Conservation (phyloP, 2,113 vertebrate species). For the Orycteropus afer region DNA sequence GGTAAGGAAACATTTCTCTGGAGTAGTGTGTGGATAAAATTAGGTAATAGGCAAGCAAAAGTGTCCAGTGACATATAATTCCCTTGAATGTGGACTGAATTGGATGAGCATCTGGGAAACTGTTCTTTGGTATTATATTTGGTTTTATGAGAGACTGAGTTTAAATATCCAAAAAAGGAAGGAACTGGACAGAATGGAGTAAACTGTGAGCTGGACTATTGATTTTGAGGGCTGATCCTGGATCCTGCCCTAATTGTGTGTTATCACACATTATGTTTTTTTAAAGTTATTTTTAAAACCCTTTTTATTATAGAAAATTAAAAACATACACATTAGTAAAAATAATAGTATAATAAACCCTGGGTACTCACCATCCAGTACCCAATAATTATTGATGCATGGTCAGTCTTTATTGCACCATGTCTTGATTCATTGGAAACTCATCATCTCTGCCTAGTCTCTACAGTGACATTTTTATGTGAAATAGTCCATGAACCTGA, state of each 20-base stretch:
- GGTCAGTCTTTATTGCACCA: neutral
- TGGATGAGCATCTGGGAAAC: neutral
- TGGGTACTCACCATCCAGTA: neutral
- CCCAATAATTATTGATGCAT: neutral
- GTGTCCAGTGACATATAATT: neutral
- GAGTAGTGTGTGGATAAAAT: neutral
- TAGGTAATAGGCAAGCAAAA: neutral
- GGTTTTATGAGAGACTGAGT: neutral
- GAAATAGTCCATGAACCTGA: neutral
- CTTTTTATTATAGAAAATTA: neutral
- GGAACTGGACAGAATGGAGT: neutral
- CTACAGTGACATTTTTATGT: neutral
- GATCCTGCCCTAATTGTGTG: neutral
- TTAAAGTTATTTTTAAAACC: neutral
- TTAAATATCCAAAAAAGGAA: neutral
- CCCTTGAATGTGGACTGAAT: neutral
- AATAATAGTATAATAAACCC: neutral
- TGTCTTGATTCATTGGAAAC: constrained; percentile 29
- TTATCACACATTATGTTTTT: neutral
- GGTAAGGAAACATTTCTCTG: neutral
- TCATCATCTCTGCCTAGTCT: neutral
- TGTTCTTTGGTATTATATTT: constrained; percentile 9
- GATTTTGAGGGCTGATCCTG: neutral
- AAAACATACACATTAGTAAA: neutral
- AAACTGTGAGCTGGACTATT: neutral